Evolutionary conservation across 1,140 invertebrate species (phyloP).

Genomic region (Orius insidiosus): DNA sequence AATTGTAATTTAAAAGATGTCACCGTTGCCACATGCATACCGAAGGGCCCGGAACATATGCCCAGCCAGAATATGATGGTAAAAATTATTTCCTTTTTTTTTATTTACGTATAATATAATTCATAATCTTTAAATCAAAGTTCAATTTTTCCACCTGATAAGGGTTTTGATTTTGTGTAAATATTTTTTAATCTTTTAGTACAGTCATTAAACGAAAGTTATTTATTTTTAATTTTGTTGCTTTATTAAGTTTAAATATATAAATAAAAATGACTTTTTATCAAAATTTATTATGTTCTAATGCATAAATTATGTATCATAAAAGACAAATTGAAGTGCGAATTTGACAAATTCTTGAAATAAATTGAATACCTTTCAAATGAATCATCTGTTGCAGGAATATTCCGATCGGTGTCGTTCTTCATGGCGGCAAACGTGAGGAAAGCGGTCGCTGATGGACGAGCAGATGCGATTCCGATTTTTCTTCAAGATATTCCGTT

Average conservation of each 20-base stretch:
- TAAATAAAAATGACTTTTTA: too few relatives aligned
- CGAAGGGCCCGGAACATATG: conserved; percentile 68
- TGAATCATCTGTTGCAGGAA: conserved; percentile 29
- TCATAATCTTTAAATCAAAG: background rate
- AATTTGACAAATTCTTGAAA: too few relatives aligned
- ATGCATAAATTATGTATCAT: too few relatives aligned
- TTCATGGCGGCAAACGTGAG: conserved; percentile 86
- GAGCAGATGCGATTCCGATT: conserved; percentile 75
- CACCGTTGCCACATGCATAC: conserved; percentile 85
- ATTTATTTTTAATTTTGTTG: too few relatives aligned
- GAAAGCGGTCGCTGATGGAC: conserved; percentile 67
- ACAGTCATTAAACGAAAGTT: too few relatives aligned
- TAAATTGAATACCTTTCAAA: too few relatives aligned
- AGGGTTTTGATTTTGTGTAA: background rate
- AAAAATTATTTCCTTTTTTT: conserved; percentile 22
- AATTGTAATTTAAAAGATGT: conserved; percentile 50
- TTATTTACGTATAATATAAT: too few relatives aligned
- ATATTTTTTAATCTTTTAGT: background rate
- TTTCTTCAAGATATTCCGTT: conserved; percentile 83
- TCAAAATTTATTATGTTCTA: too few relatives aligned
- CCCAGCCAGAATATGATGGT: conserved; percentile 60
- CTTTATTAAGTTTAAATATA: too few relatives aligned
- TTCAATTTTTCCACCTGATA: background rate
- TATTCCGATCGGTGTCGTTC: conserved; percentile 64
- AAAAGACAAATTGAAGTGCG: too few relatives aligned